phyloP scores from a whole-genome alignment of 2,113 vertebrate species.

The Paradoxurus hermaphroditus region DNA sequence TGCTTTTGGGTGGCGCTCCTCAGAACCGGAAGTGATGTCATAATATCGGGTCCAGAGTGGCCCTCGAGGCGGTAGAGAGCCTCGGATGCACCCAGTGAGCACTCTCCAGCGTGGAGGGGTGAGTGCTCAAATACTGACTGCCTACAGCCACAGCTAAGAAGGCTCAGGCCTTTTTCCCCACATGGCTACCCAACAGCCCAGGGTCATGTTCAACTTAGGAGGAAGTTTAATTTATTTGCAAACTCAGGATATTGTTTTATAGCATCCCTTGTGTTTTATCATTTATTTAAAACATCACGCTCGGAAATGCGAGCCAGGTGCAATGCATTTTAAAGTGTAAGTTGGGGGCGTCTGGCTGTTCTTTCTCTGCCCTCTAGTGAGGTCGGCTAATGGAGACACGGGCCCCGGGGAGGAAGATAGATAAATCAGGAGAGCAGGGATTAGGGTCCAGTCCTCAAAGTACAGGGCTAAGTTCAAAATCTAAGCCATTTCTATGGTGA shows the following conservation, averaged over 20 bases:
- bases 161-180: background rate
- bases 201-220: conserved; percentile 80
- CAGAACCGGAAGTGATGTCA: conserved; percentile 77
- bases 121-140: conserved; percentile 34
- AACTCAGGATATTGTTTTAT: conserved; percentile 82
- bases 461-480: background rate
- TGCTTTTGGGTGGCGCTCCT: conserved; percentile 86
- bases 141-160: conserved; percentile 35
- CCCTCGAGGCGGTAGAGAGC: conserved; percentile 87
- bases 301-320: conserved; percentile 81
- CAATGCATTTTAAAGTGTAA: conserved; percentile 88
- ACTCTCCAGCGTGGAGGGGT: conserved; percentile 36
- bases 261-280: conserved; percentile 83
- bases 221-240: conserved; percentile 87
- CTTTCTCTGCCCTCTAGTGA: conserved; percentile 58
- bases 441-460: background rate
- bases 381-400: conserved; percentile 52
- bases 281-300: conserved; percentile 85
- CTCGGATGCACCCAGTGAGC: conserved; percentile 81
- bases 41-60: conserved; percentile 82
- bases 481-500: background rate
- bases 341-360: conserved; percentile 78
- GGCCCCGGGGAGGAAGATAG: conserved; percentile 41
- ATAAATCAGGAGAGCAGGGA: background rate
- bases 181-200: conserved; percentile 77